Percentiles rank a stretch among this genome's conserved stretches.
Evolutionary conservation across 2,888 invertebrate genomes (phyloP).

Genomic region (Pogonocherus hispidulus): DNA sequence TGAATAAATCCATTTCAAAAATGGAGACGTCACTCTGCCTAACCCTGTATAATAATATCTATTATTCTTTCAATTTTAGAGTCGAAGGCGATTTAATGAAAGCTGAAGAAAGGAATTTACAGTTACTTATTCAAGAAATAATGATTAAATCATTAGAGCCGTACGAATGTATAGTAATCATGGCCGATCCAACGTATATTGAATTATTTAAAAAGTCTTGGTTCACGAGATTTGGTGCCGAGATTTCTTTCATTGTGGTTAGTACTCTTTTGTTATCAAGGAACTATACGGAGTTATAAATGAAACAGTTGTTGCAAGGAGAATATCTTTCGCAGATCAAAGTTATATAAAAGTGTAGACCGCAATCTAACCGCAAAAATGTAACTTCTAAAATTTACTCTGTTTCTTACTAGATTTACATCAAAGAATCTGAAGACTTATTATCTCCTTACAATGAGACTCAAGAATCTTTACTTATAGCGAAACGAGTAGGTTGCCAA

Average conservation of each 20-base stretch:
- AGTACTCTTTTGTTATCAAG: too few species aligned
- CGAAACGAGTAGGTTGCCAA: slow-evolving; percentile 78
- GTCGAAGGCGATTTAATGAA: slow-evolving; percentile 26
- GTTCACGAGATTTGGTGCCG: slow-evolving; percentile 67
- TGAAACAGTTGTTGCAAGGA: too few species aligned
- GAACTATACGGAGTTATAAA: too few species aligned
- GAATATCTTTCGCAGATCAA: too few species aligned
- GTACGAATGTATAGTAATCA: slow-evolving; percentile 70
- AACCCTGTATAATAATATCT: too few species aligned
- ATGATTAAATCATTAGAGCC: slow-evolving; percentile 61
- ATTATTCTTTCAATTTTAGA: slow-evolving; percentile 20
- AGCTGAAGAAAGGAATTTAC: slow-evolving; percentile 39
- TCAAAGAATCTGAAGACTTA: slow-evolving; percentile 72
- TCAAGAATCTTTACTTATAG: slow-evolving; percentile 72
- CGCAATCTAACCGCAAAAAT: too few species aligned
- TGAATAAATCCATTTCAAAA: too few species aligned
- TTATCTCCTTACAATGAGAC: slow-evolving; percentile 74
- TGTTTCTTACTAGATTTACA: slow-evolving; percentile 24
- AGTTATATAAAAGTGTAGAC: too few species aligned
- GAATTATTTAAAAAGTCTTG: slow-evolving; percentile 70
- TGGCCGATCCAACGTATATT: slow-evolving; percentile 72
- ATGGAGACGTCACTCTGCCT: too few species aligned
- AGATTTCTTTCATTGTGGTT: slow-evolving; percentile 72
- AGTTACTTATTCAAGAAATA: slow-evolving; percentile 60
- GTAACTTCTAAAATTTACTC: too few species aligned